These are phyloP conservation scores for Aptenodytes forsteri DNA, from an alignment of 2,113 vertebrate species.

Conservation along the genomic window DNA sequence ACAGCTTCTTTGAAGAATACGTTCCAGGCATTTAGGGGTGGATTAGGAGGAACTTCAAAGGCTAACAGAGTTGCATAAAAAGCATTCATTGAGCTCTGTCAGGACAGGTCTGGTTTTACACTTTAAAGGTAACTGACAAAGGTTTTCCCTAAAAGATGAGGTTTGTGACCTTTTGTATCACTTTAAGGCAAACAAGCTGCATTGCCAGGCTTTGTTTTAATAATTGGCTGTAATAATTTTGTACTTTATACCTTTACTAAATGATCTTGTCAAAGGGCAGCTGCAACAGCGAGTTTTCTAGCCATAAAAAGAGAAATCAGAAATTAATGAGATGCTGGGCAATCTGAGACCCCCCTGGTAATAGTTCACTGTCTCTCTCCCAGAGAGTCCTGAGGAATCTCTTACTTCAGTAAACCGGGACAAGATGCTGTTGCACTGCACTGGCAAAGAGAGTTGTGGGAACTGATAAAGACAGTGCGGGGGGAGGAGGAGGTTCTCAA, in stretches of 20 bases:
- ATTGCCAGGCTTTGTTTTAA: neutral
- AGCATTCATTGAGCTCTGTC: neutral
- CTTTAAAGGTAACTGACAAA: conserved; percentile 31
- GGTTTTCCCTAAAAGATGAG: neutral
- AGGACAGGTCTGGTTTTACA: conserved; percentile 45
- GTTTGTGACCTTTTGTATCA: neutral
- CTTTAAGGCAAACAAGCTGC: neutral
- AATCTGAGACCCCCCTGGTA: neutral
- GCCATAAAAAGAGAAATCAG: neutral
- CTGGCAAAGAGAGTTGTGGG: neutral
- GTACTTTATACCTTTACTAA: neutral
- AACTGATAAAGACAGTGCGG: neutral
- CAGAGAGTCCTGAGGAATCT: neutral
- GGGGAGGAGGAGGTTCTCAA: neutral
- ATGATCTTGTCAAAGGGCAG: neutral
- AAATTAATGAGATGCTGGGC: neutral
- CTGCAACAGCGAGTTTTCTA: neutral
- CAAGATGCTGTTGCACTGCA: neutral
- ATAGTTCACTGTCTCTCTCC: neutral
- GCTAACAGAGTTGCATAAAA: conserved; percentile 9
- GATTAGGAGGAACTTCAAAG: conserved; percentile 64
- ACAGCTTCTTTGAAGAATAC: conserved; percentile 12
- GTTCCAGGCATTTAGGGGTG: conserved; percentile 21
- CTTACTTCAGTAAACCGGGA: neutral
- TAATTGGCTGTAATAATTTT: neutral